Base-by-base conservation (phyloP, 1,140 invertebrate species). In the Nymphalis io region DNA sequence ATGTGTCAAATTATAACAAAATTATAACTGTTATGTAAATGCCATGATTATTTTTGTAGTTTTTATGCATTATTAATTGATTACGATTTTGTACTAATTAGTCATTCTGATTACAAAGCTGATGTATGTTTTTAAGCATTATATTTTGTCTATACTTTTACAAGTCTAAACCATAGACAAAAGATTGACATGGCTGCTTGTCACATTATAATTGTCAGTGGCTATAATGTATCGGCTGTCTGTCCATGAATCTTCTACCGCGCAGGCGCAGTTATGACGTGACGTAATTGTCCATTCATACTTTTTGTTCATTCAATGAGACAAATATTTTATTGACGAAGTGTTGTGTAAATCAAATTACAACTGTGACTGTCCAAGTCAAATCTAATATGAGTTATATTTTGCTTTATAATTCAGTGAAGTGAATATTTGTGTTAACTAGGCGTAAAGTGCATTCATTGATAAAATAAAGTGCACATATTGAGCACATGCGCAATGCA, bases 231-330 rank as follows among this genome's bases (percentile, higher is more conserved):
- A 40, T 70, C 57, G 60, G 65, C 74, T 61, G 63, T 72, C 74
- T 79, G 67, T 77, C 68, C 48, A 69, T 70, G 71, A 75, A 74
- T 74, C 64, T 76, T 76, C 78, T 74, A 77, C 78, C 86, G 88
- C 88, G 88, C 89, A 91, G 78, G 87, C 87, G 89, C 87, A 85
- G 82, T 86, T 81, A 82, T 85, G 84, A 88, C 83, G 88, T 91
- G 89, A 91, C 89, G 89, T 91, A 90, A 91, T 91, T 84, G 79
- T 84, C 84, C 89, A 91, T 91, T 91, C 88, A 91, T 91, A 84
- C 80, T 89, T 91, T 89, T 89, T 91, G 82, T 90, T 89, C 88
- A 89, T 89, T 90, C 80, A 91, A 80, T 79, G 81, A 80, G 79
- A 78, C 80, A 87, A 85, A 82, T 81, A 84, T 82, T 84, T 84